Conservation (phyloP, 2,113 vertebrate genomes). For the Centropus bengalensis region DNA sequence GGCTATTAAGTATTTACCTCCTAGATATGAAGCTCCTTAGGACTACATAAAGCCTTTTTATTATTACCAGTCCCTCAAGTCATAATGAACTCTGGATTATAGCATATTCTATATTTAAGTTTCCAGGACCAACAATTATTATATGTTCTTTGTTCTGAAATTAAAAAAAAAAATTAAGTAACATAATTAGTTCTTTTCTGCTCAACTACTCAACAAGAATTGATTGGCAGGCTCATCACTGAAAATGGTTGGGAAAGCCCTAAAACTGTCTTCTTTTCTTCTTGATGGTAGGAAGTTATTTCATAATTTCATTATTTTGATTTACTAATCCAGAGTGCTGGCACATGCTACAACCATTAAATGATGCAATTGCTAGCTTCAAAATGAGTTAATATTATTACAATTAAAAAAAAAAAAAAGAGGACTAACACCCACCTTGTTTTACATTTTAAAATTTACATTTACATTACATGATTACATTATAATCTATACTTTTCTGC, state of each 20-base stretch:
- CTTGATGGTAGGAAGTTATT: neutral
- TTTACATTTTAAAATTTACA: too few relatives aligned
- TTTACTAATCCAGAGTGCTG: conserved; percentile 28
- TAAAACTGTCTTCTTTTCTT: neutral
- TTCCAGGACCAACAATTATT: conserved; percentile 47
- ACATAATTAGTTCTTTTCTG: conserved; percentile 22
- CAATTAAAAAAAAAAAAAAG: neutral
- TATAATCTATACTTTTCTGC: neutral
- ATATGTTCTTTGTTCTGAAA: conserved; percentile 38
- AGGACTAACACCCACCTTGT: neutral
- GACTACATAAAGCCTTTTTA: conserved; percentile 11
- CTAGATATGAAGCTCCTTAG: conserved; percentile 55
- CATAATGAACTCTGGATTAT: conserved; percentile 56
- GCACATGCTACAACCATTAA: neutral
- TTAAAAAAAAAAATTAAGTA: neutral
- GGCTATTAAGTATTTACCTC: conserved; percentile 64
- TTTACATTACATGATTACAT: too few relatives aligned
- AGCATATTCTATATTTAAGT: conserved; percentile 47
- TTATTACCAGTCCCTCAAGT: conserved; percentile 46
- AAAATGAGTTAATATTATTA: neutral
- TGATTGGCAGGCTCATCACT: conserved; percentile 16
- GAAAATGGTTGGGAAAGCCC: conserved; percentile 13
- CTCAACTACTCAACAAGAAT: neutral
- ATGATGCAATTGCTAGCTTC: neutral
- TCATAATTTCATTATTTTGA: conserved; percentile 7